These are phyloP conservation scores for Hirudo medicinalis DNA, from an alignment of 1,140 invertebrate genomes.

Conservation along the genomic window DNA sequence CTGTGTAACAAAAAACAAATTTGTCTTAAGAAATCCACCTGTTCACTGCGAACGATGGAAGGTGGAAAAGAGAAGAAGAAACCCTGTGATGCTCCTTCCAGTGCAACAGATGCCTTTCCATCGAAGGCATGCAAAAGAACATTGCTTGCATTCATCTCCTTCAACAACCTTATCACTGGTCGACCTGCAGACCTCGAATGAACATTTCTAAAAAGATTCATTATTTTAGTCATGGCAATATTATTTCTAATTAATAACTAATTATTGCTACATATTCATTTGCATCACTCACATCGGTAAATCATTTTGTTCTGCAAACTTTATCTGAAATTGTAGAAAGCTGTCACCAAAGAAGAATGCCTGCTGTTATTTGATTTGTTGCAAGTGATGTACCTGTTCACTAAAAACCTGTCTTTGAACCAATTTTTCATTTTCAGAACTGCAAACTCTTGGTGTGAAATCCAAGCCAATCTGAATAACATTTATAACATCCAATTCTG, in stretches of 20 bases:
- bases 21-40: slow-evolving; percentile 27
- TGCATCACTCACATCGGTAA: slow-evolving; percentile 28
- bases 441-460: slow-evolving; percentile 33
- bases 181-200: slow-evolving; percentile 42
- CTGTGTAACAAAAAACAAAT: neutral
- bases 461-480: slow-evolving; percentile 33
- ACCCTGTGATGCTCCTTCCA: slow-evolving; percentile 35
- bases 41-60: slow-evolving; percentile 34
- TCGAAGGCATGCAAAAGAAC: slow-evolving; percentile 42
- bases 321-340: slow-evolving; percentile 17
- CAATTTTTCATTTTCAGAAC: slow-evolving; percentile 30
- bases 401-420: slow-evolving; percentile 32
- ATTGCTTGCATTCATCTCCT: slow-evolving; percentile 34
- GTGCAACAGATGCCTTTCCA: slow-evolving; percentile 35
- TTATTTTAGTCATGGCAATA: too few relatives aligned
- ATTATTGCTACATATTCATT: too few relatives aligned
- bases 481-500: neutral
- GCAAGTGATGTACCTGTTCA: slow-evolving; percentile 28
- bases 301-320: slow-evolving; percentile 30
- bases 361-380: neutral
- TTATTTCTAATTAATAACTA: too few relatives aligned
- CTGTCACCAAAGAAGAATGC: neutral
- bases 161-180: slow-evolving; percentile 36
- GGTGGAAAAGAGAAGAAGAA: slow-evolving; percentile 42
- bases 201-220: slow-evolving; percentile 34